Evolutionary conservation across 2,113 vertebrate species (phyloP).

Genomic region (Lonchura striata): DNA sequence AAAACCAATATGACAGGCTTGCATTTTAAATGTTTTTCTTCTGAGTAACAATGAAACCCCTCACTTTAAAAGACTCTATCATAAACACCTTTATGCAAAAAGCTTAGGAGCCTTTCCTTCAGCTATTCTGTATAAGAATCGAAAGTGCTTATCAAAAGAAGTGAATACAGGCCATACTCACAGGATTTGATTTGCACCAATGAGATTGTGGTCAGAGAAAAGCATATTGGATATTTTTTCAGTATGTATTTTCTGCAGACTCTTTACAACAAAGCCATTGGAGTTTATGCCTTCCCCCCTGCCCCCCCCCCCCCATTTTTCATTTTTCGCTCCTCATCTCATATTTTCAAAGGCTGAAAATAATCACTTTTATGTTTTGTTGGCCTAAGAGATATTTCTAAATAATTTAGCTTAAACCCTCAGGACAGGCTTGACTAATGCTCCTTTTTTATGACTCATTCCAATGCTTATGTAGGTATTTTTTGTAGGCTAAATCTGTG

Average conservation of each 20-base stretch:
- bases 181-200: not conserved
- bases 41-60: not conserved
- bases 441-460: not conserved
- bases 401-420: not conserved
- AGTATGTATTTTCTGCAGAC: not conserved
- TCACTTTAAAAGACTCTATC: not conserved
- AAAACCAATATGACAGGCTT: not conserved
- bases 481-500: not conserved
- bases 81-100: not conserved
- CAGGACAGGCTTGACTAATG: not conserved
- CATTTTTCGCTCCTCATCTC: not conserved
- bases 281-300: not conserved
- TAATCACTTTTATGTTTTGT: not conserved
- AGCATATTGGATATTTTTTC: not conserved
- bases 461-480: not conserved
- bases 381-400: not conserved
- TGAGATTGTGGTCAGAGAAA: not conserved
- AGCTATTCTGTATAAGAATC: not conserved
- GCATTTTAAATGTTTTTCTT: not conserved
- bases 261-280: not conserved
- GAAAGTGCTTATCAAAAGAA: not conserved
- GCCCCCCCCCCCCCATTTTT: not conserved
- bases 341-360: not conserved
- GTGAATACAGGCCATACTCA: not conserved
- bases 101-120: not conserved